phyloP scores from a whole-genome alignment of 2,888 invertebrate genomes.

The Acanthopleura granulata region DNA sequence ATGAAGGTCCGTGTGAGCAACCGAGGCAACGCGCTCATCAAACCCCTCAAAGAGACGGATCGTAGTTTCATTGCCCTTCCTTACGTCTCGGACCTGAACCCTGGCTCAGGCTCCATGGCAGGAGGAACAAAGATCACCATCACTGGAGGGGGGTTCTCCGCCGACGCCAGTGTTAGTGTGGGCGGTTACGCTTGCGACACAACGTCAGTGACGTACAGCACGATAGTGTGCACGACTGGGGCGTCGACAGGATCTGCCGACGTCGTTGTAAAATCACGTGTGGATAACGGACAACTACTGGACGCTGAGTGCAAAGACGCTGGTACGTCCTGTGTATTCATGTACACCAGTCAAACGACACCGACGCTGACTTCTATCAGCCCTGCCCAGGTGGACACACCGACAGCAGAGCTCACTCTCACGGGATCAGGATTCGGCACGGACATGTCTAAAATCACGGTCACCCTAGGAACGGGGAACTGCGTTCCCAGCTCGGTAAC shows the following conservation, averaged over 20 bases:
- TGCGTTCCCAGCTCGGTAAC: background rate
- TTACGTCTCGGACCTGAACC: background rate
- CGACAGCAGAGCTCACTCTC: background rate
- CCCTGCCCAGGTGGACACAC: background rate
- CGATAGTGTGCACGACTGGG: background rate
- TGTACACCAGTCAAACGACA: background rate
- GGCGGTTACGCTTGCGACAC: background rate
- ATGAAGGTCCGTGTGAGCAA: background rate
- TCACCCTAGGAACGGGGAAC: background rate
- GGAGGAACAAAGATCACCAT: constrained; percentile 1
- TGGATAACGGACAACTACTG: background rate
- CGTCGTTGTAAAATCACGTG: background rate
- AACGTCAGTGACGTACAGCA: background rate
- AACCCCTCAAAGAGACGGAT: background rate
- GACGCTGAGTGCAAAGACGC: constrained; percentile 1
- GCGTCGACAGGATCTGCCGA: background rate
- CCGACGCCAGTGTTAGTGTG: background rate
- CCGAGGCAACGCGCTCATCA: background rate
- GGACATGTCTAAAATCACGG: background rate
- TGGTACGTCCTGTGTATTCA: background rate
- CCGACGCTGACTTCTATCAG: background rate
- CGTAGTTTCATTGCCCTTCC: background rate
- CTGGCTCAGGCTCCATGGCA: background rate
- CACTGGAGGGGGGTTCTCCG: background rate
- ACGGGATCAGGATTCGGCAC: constrained; percentile 14